Evolutionary conservation across 2,888 invertebrate genomes (phyloP), one percentile per base, ranked within the genome.

Genomic region (Lasioglossum morio): DNA sequence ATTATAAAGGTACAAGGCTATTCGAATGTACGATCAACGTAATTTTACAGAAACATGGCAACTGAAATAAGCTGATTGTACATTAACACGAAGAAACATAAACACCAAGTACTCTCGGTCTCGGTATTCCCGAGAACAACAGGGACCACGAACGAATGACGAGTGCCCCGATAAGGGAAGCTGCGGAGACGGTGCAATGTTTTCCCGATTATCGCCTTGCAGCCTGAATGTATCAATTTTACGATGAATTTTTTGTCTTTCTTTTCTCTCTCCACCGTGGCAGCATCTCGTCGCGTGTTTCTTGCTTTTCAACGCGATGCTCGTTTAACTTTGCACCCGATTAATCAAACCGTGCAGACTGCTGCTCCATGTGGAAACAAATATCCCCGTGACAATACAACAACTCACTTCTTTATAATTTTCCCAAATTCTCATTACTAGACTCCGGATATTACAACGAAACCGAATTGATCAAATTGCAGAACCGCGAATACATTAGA

Each of bases 321-420:
- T 87, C 91, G 89, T 93, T 93, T 91, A 92, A 93, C 93, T 93
- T 93, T 92, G 93, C 91, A 92, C 91, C 91, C 92, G 89, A 92
- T 92, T 92, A 93, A 93, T 93, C 93, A 92, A 92, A 81, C 84
- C 77, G 86, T 78, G 48, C 46, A 66, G 83, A 74, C 76, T 81
- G 72, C 34, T 14, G 23, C 80, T 27, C 82, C 78, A 69, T 53
- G 74, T 48, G n/a, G 84, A 76, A 82, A 79, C 76, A 34, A 76
- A 40, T 72, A 77, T 48, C 72, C 78, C 37, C 79, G 57, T 23
- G 72, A 74, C 86, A 82, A 60, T 30, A 57, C 60, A 70, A 43
- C 46, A 40, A 46, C 78, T 66, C 84, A 0, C 4, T 66, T 4
- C 34, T 3, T 8, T 8, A 10, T 7, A 34, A 23, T 34, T 16